A percentile compares a stretch with the other conserved stretches of the same genome.
These are phyloP conservation scores for Dryococelus australis DNA, from an alignment of 2,888 invertebrate genomes.

Conservation along the genomic window DNA sequence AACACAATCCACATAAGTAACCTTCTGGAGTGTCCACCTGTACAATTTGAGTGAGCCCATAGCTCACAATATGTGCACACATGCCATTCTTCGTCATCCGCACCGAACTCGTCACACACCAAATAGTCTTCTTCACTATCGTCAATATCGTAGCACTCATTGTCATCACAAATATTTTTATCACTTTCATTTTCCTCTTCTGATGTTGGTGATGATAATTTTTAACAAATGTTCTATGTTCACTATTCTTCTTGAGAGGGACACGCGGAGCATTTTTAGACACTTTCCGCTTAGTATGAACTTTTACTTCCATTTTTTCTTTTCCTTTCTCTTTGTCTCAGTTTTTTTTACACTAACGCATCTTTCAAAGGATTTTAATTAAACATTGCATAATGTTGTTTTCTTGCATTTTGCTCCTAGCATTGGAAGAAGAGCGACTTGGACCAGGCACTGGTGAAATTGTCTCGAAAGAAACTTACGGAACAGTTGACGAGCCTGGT, in stretches of 20 bases:
- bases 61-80: not conserved
- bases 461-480: not conserved
- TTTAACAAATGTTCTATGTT: not conserved
- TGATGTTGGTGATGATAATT: not conserved
- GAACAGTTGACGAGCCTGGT: not conserved
- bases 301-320: not conserved
- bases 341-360: not conserved
- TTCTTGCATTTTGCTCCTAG: not conserved
- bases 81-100: not conserved
- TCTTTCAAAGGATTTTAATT: not conserved
- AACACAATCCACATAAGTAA: not conserved
- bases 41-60: not conserved
- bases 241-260: not conserved
- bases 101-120: not conserved
- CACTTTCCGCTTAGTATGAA: not conserved
- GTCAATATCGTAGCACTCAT: not conserved
- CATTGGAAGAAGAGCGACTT: not conserved
- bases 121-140: not conserved
- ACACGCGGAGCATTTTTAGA: not conserved
- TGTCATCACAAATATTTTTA: not conserved
- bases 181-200: not conserved
- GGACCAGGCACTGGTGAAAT: not conserved
- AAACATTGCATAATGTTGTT: not conserved
- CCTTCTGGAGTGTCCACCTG: not conserved
- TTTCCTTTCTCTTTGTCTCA: not conserved